Conservation (phyloP, 2,113 vertebrate species). For the Platichthys stellatus region DNA sequence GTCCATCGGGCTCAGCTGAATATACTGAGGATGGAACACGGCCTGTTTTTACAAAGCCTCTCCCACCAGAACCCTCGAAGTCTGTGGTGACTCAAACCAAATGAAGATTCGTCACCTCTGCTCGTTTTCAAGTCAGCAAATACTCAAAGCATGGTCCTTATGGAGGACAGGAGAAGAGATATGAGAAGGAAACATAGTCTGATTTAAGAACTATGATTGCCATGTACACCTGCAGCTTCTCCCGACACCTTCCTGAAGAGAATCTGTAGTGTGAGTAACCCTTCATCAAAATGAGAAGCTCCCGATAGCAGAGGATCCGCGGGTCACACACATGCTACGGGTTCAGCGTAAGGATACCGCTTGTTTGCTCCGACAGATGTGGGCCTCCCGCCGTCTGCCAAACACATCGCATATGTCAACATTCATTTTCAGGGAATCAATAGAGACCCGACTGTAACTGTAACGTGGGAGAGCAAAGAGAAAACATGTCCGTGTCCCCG, state of each 20-base stretch:
- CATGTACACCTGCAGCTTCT: constrained; percentile 11
- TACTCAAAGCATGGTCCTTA: background rate
- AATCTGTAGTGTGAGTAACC: background rate
- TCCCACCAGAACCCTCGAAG: constrained; percentile 23
- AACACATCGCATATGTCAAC: constrained; percentile 59
- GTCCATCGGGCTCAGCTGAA: constrained; percentile 9
- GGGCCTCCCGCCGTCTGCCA: constrained; percentile 50
- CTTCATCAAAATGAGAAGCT: background rate
- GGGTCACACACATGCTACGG: constrained; percentile 44
- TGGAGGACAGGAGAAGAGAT: background rate
- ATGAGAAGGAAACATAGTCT: too few species aligned
- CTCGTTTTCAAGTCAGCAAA: background rate
- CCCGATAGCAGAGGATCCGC: constrained; percentile 8
- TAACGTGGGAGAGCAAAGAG: constrained; percentile 40
- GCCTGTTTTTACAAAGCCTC: constrained; percentile 30
- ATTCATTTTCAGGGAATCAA: constrained; percentile 61
- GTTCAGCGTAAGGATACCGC: constrained; percentile 47
- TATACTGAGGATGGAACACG: constrained; percentile 4
- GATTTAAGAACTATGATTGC: background rate
- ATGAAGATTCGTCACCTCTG: background rate
- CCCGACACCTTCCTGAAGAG: constrained; percentile 2
- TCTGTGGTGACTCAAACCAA: constrained; percentile 8
- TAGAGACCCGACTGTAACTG: constrained; percentile 41
- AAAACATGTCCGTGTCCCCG: constrained; percentile 22
- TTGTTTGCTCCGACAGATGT: constrained; percentile 55